Conservation (phyloP, 2,888 invertebrate genomes). For the Eilema griseolum region DNA sequence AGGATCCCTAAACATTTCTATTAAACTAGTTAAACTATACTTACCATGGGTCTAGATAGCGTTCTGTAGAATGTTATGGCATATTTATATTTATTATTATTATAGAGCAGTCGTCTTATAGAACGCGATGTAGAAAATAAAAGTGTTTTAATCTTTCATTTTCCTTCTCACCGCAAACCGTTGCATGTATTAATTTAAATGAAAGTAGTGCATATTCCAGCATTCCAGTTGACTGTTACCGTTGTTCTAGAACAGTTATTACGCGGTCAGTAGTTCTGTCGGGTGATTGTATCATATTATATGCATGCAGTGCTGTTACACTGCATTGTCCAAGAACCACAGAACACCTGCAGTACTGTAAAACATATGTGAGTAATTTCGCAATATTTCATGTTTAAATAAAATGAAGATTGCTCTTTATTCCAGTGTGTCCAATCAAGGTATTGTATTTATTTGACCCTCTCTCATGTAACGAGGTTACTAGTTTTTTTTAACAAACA, state of each 20-base stretch:
- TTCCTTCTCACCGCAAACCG: neutral
- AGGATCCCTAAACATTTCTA: too few relatives aligned
- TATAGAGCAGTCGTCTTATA: too few relatives aligned
- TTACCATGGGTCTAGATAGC: too few relatives aligned
- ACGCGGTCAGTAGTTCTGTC: constrained; percentile 25
- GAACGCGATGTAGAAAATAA: neutral
- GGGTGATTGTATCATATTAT: constrained; percentile 49
- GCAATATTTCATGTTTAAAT: neutral
- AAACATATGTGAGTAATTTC: neutral
- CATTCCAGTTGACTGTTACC: neutral
- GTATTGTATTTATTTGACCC: too few relatives aligned
- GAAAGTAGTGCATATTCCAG: neutral
- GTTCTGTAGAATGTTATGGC: too few relatives aligned
- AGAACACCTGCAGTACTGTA: constrained; percentile 13
- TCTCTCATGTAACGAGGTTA: too few relatives aligned
- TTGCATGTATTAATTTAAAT: neutral
- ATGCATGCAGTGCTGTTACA: constrained; percentile 41
- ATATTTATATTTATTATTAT: too few relatives aligned
- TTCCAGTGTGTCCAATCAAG: too few relatives aligned
- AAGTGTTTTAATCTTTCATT: neutral
- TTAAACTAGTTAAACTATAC: too few relatives aligned
- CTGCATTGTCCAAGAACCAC: constrained; percentile 30
- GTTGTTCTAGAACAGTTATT: constrained; percentile 17
- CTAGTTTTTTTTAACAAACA: too few relatives aligned
- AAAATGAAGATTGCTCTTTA: neutral